Conservation (phyloP, 53 echinoderm and acorn worm genomes). For the Glandiceps talaboti region DNA sequence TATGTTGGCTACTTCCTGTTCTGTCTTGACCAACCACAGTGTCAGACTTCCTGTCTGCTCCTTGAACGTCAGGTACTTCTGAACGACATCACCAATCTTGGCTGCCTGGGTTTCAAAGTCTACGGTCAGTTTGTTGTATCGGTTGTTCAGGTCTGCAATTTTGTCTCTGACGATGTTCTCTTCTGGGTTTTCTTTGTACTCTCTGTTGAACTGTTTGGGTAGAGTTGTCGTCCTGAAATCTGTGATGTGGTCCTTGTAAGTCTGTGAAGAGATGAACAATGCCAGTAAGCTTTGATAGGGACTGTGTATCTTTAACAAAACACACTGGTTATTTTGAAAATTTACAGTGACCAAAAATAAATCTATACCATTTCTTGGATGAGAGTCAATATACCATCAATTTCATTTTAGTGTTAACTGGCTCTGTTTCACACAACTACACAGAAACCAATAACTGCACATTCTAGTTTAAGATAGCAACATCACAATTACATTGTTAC, state of each 20-base stretch:
- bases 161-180: constrained; percentile 62
- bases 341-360: not conserved
- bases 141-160: constrained; percentile 42
- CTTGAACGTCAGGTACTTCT: constrained; percentile 71
- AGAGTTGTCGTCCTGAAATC: constrained; percentile 75
- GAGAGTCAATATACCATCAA: no score
- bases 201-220: constrained; percentile 79
- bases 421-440: no score
- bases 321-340: no score
- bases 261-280: constrained; percentile 19
- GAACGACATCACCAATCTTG: constrained; percentile 68
- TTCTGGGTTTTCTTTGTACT: constrained; percentile 66
- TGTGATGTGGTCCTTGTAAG: constrained; percentile 67
- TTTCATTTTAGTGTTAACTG: no score
- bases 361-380: not conserved
- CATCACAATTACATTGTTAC: no score
- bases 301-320: no score
- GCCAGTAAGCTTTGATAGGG: no score
- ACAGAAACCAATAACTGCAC: no score
- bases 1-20: constrained; percentile 45
- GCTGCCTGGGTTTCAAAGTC: constrained; percentile 46
- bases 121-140: constrained; percentile 72
- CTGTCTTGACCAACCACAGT: constrained; percentile 73
- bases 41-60: constrained; percentile 63
- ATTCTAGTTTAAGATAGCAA: no score